Percentiles rank a stretch among this genome's conserved stretches.
phyloP scores from a whole-genome alignment of 2,113 vertebrate genomes.

The Tiliqua scincoides region DNA sequence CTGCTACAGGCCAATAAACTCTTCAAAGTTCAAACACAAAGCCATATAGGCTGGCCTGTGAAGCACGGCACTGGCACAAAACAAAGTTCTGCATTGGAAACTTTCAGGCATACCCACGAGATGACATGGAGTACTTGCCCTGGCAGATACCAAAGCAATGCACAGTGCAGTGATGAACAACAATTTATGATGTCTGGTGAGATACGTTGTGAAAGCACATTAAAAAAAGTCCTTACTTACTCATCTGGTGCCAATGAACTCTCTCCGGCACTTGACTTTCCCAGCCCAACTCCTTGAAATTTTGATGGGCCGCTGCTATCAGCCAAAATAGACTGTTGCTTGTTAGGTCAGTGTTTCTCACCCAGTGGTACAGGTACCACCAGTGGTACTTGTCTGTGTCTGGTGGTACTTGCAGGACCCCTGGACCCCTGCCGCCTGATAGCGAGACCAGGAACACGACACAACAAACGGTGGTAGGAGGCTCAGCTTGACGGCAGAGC shows the following conservation, averaged over 20 bases:
- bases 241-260: neutral
- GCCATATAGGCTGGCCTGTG: constrained; percentile 30
- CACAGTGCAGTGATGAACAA: constrained; percentile 29
- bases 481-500: too few relatives aligned
- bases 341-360: too few relatives aligned
- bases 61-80: constrained; percentile 50
- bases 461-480: too few relatives aligned
- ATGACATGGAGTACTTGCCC: constrained; percentile 16
- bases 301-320: neutral
- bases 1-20: constrained; percentile 1
- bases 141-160: constrained; percentile 34
- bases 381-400: too few relatives aligned
- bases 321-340: too few relatives aligned
- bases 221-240: neutral
- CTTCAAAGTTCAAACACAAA: constrained; percentile 30
- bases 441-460: too few relatives aligned
- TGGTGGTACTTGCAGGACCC: too few relatives aligned
- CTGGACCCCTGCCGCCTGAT: too few relatives aligned
- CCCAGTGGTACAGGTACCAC: too few relatives aligned
- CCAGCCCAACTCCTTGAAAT: neutral
- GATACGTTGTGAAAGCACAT: neutral
- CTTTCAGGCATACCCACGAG: neutral
- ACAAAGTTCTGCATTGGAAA: constrained; percentile 53
- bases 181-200: constrained; percentile 50
- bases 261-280: neutral